phyloP scores from a whole-genome alignment of 2,888 invertebrate genomes.

The Temnothorax rugatulus region DNA sequence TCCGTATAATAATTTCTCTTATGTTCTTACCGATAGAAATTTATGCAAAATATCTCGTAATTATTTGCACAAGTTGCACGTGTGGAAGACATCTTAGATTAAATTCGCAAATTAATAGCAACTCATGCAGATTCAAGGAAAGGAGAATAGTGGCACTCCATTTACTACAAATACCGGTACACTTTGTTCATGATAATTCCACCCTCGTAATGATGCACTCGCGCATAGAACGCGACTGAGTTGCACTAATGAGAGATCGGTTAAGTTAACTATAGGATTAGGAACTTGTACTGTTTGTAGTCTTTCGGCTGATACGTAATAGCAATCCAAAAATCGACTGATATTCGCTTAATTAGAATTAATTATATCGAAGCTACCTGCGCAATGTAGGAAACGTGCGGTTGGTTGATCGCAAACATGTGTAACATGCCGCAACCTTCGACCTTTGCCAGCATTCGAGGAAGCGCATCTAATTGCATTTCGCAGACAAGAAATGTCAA shows the following conservation, averaged over 20 bases:
- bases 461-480: neutral
- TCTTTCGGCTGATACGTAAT: neutral
- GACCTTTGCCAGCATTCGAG: conserved; percentile 59
- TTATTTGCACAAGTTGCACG: neutral
- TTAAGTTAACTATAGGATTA: conserved; percentile 30
- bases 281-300: neutral
- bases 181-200: neutral
- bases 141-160: neutral
- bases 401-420: conserved; percentile 12
- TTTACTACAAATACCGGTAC: neutral
- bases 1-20: conserved; percentile 10
- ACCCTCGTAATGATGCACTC: neutral
- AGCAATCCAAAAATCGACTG: conserved; percentile 6
- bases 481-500: conserved; percentile 16
- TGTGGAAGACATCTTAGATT: neutral
- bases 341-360: conserved; percentile 63
- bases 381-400: conserved; percentile 25
- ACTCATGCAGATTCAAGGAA: neutral
- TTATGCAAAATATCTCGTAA: neutral
- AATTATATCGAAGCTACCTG: conserved; percentile 58
- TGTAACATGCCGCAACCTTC: conserved; percentile 50
- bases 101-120: neutral
- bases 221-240: conserved; percentile 10
- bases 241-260: conserved; percentile 47
- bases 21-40: neutral